phyloP scores from a whole-genome alignment of 2,888 invertebrate species.

The Tromatobia lineatoria region DNA sequence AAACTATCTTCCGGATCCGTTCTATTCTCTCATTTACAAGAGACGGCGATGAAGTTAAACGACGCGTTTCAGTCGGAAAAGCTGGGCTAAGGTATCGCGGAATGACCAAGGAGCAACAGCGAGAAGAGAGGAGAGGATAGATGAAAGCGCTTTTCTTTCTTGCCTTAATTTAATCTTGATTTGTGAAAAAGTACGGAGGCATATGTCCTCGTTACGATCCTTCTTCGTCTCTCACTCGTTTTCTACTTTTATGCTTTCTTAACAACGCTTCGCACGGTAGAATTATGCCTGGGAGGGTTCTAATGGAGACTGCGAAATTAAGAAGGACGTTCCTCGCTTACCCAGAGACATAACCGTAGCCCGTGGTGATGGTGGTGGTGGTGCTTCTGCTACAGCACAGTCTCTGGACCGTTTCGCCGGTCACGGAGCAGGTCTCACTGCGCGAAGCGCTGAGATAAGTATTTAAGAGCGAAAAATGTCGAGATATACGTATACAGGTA shows the following conservation, averaged over 20 bases:
- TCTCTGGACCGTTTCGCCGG: slow-evolving; percentile 49
- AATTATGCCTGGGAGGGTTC: slow-evolving; percentile 68
- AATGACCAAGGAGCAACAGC: slow-evolving; percentile 22
- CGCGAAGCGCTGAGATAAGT: slow-evolving; percentile 60
- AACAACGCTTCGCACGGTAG: slow-evolving; percentile 50
- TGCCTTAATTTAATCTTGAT: slow-evolving; percentile 70
- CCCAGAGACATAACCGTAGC: slow-evolving; percentile 47
- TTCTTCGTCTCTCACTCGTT: slow-evolving; percentile 53
- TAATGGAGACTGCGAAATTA: slow-evolving; percentile 71
- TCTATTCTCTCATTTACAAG: slow-evolving; percentile 12
- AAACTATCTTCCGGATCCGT: slow-evolving; percentile 43
- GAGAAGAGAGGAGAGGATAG: slow-evolving; percentile 15
- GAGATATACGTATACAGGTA: slow-evolving; percentile 34
- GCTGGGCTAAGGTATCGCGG: not conserved
- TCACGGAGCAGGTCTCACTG: slow-evolving; percentile 38
- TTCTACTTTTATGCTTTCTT: slow-evolving; percentile 53
- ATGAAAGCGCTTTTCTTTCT: slow-evolving; percentile 41
- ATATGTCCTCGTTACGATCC: slow-evolving; percentile 57
- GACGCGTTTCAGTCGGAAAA: slow-evolving; percentile 21
- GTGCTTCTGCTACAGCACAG: slow-evolving; percentile 33
- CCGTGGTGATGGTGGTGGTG: slow-evolving; percentile 15
- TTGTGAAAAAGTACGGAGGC: slow-evolving; percentile 68
- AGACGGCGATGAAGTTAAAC: slow-evolving; percentile 41
- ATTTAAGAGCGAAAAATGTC: slow-evolving; percentile 61
- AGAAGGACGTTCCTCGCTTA: slow-evolving; percentile 68